phyloP scores from a whole-genome alignment of 2,113 vertebrate species.

The Ceyx margarethae region DNA sequence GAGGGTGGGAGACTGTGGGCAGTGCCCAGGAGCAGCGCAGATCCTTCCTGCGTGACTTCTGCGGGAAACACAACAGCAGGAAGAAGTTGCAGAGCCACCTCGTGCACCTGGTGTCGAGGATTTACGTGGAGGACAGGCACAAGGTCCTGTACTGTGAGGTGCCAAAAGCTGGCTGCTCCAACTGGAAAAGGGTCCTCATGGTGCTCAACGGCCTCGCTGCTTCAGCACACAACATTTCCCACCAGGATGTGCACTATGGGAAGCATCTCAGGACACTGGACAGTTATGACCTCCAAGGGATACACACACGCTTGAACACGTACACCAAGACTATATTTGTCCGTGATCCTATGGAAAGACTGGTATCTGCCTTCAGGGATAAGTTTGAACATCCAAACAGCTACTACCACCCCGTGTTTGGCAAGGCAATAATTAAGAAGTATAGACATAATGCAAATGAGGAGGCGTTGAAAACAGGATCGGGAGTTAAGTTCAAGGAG shows the following conservation, averaged over 20 bases:
- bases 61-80: conserved; percentile 58
- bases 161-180: conserved; percentile 78
- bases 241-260: conserved; percentile 77
- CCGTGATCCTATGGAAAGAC: conserved; percentile 80
- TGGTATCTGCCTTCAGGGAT: conserved; percentile 83
- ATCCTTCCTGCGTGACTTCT: conserved; percentile 71
- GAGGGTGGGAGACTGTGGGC: conserved; percentile 55
- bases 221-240: conserved; percentile 74
- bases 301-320: conserved; percentile 67
- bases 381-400: conserved; percentile 82
- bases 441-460: conserved; percentile 69
- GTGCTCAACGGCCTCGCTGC: conserved; percentile 72
- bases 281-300: conserved; percentile 73
- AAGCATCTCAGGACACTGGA: conserved; percentile 75
- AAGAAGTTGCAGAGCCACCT: conserved; percentile 52
- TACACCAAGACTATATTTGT: conserved; percentile 81
- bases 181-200: conserved; percentile 78
- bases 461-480: conserved; percentile 72
- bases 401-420: conserved; percentile 80
- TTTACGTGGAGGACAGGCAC: conserved; percentile 79
- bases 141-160: conserved; percentile 81
- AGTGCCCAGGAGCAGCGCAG: conserved; percentile 68
- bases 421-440: conserved; percentile 80
- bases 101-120: conserved; percentile 71
- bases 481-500: conserved; percentile 78